Evolutionary conservation across 2,888 invertebrate species (phyloP).

Genomic region (Galerucella nymphaeae): DNA sequence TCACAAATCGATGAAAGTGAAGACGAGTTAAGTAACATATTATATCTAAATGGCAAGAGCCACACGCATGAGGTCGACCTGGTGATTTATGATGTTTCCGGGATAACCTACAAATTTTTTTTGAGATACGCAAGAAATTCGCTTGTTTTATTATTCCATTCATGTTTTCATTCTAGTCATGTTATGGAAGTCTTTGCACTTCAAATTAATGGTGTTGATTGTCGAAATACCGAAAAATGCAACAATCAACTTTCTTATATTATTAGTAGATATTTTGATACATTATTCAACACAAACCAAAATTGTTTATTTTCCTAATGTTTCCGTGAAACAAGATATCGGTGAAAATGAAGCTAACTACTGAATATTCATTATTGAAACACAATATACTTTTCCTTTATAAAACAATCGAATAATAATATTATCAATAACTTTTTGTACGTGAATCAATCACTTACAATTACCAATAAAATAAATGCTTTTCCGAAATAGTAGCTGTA

Average conservation of each 20-base stretch:
- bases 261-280: background rate
- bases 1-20: constrained; percentile 40
- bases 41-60: constrained; percentile 10
- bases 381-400: too few species aligned
- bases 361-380: too few species aligned
- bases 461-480: too few species aligned
- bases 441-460: too few species aligned
- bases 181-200: background rate
- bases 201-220: constrained; percentile 1
- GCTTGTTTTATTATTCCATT: background rate
- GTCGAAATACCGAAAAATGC: background rate
- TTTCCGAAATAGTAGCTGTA: too few species aligned
- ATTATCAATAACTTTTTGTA: too few species aligned
- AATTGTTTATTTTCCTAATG: too few species aligned
- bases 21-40: constrained; percentile 34
- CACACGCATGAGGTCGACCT: constrained; percentile 3
- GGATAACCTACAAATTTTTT: constrained; percentile 8
- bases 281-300: background rate
- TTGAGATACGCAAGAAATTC: background rate
- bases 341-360: too few species aligned
- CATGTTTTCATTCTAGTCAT: background rate
- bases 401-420: too few species aligned
- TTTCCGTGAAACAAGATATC: too few species aligned
- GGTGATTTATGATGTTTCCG: constrained; percentile 18
- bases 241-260: background rate